phyloP scores from a whole-genome alignment of 2,888 invertebrate genomes.

The Bhutanitis thaidina region DNA sequence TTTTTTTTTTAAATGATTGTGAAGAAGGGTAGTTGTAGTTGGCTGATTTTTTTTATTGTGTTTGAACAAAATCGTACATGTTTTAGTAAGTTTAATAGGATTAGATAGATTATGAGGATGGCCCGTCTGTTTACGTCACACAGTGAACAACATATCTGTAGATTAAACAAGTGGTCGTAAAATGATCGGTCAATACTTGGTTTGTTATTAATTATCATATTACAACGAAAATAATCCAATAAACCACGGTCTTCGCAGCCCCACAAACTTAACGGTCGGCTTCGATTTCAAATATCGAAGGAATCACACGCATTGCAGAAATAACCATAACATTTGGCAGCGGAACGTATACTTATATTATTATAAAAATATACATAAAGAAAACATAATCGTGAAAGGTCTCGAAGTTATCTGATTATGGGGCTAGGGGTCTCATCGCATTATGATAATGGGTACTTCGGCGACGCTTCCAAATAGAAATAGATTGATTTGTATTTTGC shows the following conservation, averaged over 20 bases:
- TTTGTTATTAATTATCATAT: too few relatives aligned
- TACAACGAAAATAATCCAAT: not conserved
- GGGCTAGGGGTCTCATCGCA: slow-evolving; percentile 65
- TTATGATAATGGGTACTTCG: slow-evolving; percentile 62
- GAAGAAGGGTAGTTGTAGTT: too few relatives aligned
- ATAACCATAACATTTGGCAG: slow-evolving; percentile 48
- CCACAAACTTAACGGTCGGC: not conserved
- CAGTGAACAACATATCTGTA: too few relatives aligned
- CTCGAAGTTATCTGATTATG: slow-evolving; percentile 64
- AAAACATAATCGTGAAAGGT: slow-evolving; percentile 51
- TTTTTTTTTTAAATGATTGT: too few relatives aligned
- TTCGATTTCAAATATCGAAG: slow-evolving; percentile 26
- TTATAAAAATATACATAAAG: slow-evolving; percentile 61
- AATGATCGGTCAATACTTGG: too few relatives aligned
- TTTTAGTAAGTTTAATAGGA: too few relatives aligned
- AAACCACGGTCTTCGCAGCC: not conserved
- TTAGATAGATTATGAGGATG: too few relatives aligned
- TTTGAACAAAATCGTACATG: too few relatives aligned
- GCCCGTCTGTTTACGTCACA: too few relatives aligned
- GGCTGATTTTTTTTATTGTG: too few relatives aligned
- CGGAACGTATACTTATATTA: slow-evolving; percentile 42
- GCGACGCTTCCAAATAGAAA: slow-evolving; percentile 62
- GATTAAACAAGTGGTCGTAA: too few relatives aligned
- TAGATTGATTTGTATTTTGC: slow-evolving; percentile 68
- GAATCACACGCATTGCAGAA: slow-evolving; percentile 29